Evolutionary conservation across 2,797 vertebrate species (phyloP).

Genomic region (Hoplostethus mediterraneus): DNA sequence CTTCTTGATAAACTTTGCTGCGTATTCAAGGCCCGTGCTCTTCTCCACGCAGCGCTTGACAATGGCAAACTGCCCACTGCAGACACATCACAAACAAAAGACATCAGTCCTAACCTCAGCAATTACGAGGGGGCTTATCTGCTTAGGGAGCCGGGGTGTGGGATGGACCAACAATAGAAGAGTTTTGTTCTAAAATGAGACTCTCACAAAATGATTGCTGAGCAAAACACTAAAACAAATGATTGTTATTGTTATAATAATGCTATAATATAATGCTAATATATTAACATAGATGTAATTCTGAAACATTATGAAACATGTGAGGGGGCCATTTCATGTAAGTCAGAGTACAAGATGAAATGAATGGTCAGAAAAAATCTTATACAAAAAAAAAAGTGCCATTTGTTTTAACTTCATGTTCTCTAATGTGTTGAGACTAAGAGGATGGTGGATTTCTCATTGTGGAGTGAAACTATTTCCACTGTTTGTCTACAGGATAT

Average conservation of each 20-base stretch:
- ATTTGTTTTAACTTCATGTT: no score
- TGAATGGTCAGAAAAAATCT: no score
- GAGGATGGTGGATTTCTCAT: neutral
- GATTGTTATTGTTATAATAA: no score
- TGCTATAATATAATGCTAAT: no score
- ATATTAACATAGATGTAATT: no score
- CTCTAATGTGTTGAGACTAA: no score
- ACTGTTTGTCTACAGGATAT: constrained; percentile 56
- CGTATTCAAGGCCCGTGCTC: constrained; percentile 86
- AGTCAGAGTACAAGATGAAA: no score
- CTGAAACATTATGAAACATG: no score
- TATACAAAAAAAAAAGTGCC: no score
- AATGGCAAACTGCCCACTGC: constrained; percentile 96
- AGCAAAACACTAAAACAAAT: neutral
- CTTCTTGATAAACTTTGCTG: constrained; percentile 98
- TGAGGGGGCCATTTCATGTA: no score
- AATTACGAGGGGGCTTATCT: neutral
- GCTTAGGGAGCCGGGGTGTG: neutral
- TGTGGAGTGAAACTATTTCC: neutral
- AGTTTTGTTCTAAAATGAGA: neutral
- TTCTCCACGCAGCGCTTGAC: constrained; percentile 93
- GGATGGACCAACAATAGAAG: neutral
- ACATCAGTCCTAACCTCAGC: neutral
- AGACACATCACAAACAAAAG: constrained; percentile 27
- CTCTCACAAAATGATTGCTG: neutral